Percentiles rank a stretch among this genome's conserved stretches.
Evolutionary conservation across 2,888 invertebrate genomes (phyloP).

Genomic region (Lypha dubia): DNA sequence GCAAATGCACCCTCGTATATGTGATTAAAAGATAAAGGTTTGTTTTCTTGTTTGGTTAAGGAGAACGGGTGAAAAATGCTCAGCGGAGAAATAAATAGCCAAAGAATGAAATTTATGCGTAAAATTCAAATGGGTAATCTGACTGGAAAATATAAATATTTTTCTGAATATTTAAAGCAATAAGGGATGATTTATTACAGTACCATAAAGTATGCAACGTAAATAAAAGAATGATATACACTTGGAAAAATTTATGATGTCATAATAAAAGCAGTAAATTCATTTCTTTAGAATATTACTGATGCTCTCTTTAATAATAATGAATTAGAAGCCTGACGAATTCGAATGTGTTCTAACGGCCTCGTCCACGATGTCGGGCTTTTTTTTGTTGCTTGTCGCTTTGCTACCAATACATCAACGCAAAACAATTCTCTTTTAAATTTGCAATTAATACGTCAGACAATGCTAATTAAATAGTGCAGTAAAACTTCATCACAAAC

Average conservation of each 20-base stretch:
- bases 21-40: slow-evolving; percentile 25
- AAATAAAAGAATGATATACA: slow-evolving; percentile 48
- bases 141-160: slow-evolving; percentile 27
- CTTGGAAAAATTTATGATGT: slow-evolving; percentile 20
- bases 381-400: too few relatives aligned
- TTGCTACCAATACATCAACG: too few relatives aligned
- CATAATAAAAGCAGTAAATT: background rate
- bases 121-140: slow-evolving; percentile 54
- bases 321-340: too few relatives aligned
- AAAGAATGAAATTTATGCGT: slow-evolving; percentile 67
- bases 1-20: background rate
- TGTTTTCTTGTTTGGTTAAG: background rate
- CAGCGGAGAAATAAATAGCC: background rate
- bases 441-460: too few relatives aligned
- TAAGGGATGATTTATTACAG: slow-evolving; percentile 70
- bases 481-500: too few relatives aligned
- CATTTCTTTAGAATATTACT: too few relatives aligned
- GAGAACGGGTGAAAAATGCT: background rate
- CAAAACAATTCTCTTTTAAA: too few relatives aligned
- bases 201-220: slow-evolving; percentile 31
- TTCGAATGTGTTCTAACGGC: too few relatives aligned
- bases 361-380: too few relatives aligned
- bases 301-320: too few relatives aligned
- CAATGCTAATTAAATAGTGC: too few relatives aligned
- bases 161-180: slow-evolving; percentile 36